Evolutionary conservation across 2,888 invertebrate genomes (phyloP).

Genomic region (Heliconius aoede): DNA sequence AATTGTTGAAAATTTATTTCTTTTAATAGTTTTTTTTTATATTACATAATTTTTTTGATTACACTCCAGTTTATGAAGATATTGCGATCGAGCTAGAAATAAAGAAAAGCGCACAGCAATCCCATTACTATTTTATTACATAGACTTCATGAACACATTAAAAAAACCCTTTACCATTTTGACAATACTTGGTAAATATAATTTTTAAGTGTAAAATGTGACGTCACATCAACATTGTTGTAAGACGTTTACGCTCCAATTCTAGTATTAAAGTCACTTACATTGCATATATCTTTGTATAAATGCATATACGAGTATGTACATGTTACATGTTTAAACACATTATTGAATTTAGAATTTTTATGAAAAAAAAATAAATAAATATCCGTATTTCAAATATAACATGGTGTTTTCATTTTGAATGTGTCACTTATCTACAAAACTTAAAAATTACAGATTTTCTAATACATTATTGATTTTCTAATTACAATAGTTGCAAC

Average conservation of each 20-base stretch:
- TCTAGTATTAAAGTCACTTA: conserved; percentile 81
- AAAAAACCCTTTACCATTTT: conserved; percentile 69
- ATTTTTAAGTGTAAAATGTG: conserved; percentile 80
- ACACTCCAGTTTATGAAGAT: conserved; percentile 63
- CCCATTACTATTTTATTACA: conserved; percentile 59
- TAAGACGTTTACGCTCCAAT: conserved; percentile 81
- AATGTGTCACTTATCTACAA: background rate
- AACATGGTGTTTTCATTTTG: conserved; percentile 69
- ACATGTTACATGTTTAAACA: conserved; percentile 85
- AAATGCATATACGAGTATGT: conserved; percentile 85
- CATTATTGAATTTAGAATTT: conserved; percentile 85
- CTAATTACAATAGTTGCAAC: background rate
- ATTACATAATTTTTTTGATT: conserved; percentile 44
- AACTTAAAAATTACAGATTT: background rate
- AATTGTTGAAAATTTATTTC: conserved; percentile 42
- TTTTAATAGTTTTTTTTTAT: conserved; percentile 19
- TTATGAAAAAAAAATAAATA: conserved; percentile 84
- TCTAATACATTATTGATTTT: too few relatives aligned
- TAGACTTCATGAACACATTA: conserved; percentile 53
- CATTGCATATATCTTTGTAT: conserved; percentile 84
- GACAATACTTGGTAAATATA: conserved; percentile 83
- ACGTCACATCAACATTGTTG: conserved; percentile 69
- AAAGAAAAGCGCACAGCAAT: conserved; percentile 77
- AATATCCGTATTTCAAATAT: conserved; percentile 85
- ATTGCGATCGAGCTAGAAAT: conserved; percentile 68